Base-by-base conservation (phyloP, 2,113 vertebrate species). In the Equus quagga region DNA sequence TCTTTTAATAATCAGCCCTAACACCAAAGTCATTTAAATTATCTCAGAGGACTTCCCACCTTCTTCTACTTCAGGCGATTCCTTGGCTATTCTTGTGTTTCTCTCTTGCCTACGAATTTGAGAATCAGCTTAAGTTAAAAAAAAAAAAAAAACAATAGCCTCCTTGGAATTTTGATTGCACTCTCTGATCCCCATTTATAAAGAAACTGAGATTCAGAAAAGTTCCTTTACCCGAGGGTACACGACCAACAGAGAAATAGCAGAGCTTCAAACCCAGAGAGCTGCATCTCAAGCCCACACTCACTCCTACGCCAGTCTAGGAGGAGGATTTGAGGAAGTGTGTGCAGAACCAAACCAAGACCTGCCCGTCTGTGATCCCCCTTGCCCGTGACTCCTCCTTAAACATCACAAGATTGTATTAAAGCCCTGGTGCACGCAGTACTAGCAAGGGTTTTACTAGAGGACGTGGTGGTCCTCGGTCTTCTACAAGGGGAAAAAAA, bases 371-470 rank as follows among this genome's bases (percentile, higher is more conserved):
- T 26, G n/a, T 19, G 28, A 18, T 6, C 4, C 64, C 8, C 49
- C 41, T 31, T 9, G 6, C 9, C 17, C 79, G 10, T 14, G 62
- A 36, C 41, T 12, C 79, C 23, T 3, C 33, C 44, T 44, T 31
- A 23, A 6, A 14, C 17, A 5, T 19, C 31, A 13, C 33, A 0
- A 3, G 13, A 2, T 41, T 0, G 2, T 15, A 7, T 49, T 11
- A 51, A 67, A 41, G 1, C 1, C 72, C 8, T 19, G 28, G 4
- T n/a, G 31, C 19, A 0, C 26, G 13, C 2, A 7, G 26, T 12
- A 1, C 5, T 14, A 21, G 41, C 2, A 5, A 26, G 19, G 21
- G 2, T 64, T 67, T 75, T 23, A 17, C 56, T 17, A 0, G 17
- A n/a, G 15, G n/a, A 24, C 10, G 1, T 8, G 31, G 3, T 49